phyloP scores from a whole-genome alignment of 2,113 vertebrate genomes.

The Thermophis baileyi region DNA sequence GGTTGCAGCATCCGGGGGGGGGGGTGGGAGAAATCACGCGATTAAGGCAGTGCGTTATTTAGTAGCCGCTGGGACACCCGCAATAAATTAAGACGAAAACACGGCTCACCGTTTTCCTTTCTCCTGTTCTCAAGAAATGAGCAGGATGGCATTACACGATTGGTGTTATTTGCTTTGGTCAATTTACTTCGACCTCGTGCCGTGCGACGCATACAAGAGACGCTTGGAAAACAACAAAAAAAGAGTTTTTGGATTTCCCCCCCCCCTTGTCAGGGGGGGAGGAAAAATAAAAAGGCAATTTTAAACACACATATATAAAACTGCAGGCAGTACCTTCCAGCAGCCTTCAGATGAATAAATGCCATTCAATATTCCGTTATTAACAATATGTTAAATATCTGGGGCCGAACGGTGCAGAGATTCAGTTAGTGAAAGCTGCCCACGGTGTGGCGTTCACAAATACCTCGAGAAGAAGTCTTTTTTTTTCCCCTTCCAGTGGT shows the following conservation, averaged over 20 bases:
- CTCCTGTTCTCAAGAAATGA: background rate
- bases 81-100: conserved; percentile 25
- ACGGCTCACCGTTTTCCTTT: conserved; percentile 20
- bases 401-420: conserved; percentile 14
- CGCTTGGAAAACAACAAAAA: background rate
- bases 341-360: background rate
- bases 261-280: conserved; percentile 24
- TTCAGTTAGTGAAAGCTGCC: conserved; percentile 22
- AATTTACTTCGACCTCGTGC: too few species aligned
- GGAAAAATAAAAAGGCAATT: background rate
- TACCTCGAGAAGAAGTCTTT: conserved; percentile 33
- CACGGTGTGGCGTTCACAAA: conserved; percentile 41
- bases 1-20: too few species aligned
- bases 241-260: conserved; percentile 6
- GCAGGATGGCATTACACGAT: background rate
- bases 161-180: too few species aligned
- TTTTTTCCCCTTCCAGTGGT: conserved; percentile 40
- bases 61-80: conserved; percentile 6
- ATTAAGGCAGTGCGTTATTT: background rate
- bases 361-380: background rate
- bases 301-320: background rate
- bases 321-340: background rate
- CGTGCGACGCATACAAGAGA: background rate
- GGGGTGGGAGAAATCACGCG: too few species aligned
- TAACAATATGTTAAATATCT: conserved; percentile 27